Base-by-base conservation (phyloP, 2,888 invertebrate genomes). In the Plagodis pulveraria region DNA sequence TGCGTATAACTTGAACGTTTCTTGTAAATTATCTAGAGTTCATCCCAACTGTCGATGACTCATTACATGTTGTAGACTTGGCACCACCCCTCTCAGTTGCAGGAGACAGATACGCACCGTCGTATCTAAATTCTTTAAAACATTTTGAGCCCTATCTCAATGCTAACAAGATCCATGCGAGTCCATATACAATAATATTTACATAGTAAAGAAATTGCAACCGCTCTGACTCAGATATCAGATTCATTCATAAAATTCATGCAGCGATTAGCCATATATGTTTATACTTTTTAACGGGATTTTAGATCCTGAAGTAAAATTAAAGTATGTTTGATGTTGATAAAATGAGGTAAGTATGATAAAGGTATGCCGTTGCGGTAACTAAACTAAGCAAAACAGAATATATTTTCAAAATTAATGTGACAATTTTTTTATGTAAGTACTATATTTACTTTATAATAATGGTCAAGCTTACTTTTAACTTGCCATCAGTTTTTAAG, bases 11-110 rank as follows among this genome's bases (percentile, higher is more conserved):
- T 8, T 40, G 10, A 40, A 40, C 10, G 69, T 70, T 76, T 78
- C 74, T 76, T 58, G 73, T 73, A 78, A 78, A 73, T 71, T 71
- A 66, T 67, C 50, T 73, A 67, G 71, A 69, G 76, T 77, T 76
- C 71, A 74, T 74, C 72, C 58, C 62, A 72, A 66, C 43, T 65
- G 71, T 69, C 65, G 66, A 50, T 77, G 77, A 77, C 52, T 77
- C 77, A 77, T 58, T 38, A 22, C 22, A 22, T 22, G 22, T 22
- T 22, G 22, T 22, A 2, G 2, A 22, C 2, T 60, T 62, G 68
- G 70, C 1, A 22, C 22, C 63, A 65, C 59, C 67, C 56, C 63
- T 55, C 62, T 46, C 54, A 50, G 59, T 50, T 55, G 38, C 41
- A 54, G 50, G 52, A 50, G 57, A 47, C 54, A 48, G 40, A 9